Evolutionary conservation across 2,888 invertebrate genomes (phyloP), one percentile per base, ranked within the genome.

Genomic region (Cephus pulcher): DNA sequence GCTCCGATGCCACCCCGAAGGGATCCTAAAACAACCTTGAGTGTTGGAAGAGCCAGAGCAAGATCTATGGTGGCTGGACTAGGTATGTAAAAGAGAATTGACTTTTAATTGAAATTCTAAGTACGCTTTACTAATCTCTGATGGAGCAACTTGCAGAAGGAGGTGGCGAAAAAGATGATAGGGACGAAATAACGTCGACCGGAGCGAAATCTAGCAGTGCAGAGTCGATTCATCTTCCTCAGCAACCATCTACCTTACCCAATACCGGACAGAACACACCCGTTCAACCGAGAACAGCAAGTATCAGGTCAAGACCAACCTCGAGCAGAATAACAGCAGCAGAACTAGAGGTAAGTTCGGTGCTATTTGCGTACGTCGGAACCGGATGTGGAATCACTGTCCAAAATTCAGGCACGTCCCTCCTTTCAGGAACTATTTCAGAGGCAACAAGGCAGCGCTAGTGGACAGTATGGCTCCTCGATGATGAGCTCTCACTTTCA

Each of bases 11-110:
- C 98, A 9, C 99, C 99, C 0, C 94, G 98, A 35, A 94, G 99
- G 75, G 98, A 99, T 92, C 99, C 99, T 12, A 96, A 96, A 90
- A 99, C 99, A 0, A 98, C 98, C 2, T 93, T 99, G 71, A 98
- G 98, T 90, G 97, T 98, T 81, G 98, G 98, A 12, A 93, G 98
- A 74, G 97, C 98, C 23, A 93, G 98, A 81, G 98, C 98, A 76
- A 96, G 97, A 89, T 97, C 98, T 40, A 97, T 98, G 96, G 97
- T 98, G 9, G 98, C 98, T 11, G 98, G 97, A 75, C 93, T 97
- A 84, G 96, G 96, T 95, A 90, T 90, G 90, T 84, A 35, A 76
- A 68, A 73, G 32, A n/a, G 40, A 33, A 11, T 34, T 12, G n/a
- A 30, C 30, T 75, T 76, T 76, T 75, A 76, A 34, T 35, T 34